phyloP scores from a whole-genome alignment of 2,797 vertebrate genomes.

The Hyperoplus immaculatus region DNA sequence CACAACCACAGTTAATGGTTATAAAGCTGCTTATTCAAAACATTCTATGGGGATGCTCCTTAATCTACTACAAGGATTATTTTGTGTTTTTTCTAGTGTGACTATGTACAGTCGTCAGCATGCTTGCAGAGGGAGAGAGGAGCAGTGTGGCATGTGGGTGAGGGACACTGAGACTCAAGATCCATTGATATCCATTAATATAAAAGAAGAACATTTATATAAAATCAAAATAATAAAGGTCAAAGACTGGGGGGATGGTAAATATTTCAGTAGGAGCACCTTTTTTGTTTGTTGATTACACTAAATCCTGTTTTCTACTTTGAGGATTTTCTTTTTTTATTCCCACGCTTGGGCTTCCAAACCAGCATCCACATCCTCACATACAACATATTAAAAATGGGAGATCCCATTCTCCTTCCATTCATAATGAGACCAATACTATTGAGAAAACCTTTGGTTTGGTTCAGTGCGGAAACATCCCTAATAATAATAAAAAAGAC shows the following conservation, averaged over 20 bases:
- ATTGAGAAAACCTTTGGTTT: slow-evolving; percentile 51
- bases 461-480: slow-evolving; percentile 56
- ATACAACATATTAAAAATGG: slow-evolving; percentile 44
- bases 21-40: slow-evolving; percentile 45
- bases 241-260: slow-evolving; percentile 85
- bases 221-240: slow-evolving; percentile 86
- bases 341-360: slow-evolving; percentile 27
- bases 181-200: slow-evolving; percentile 90
- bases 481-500: slow-evolving; percentile 38
- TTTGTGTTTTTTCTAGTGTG: slow-evolving; percentile 54
- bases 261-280: slow-evolving; percentile 54
- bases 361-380: slow-evolving; percentile 42
- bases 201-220: slow-evolving; percentile 89
- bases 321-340: slow-evolving; percentile 7
- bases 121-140: slow-evolving; percentile 87
- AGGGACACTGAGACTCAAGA: slow-evolving; percentile 87
- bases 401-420: slow-evolving; percentile 57
- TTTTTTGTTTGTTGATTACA: slow-evolving; percentile 40
- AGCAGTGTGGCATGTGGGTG: slow-evolving; percentile 90
- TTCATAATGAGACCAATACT: slow-evolving; percentile 51
- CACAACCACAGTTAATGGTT: slow-evolving; percentile 68
- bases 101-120: slow-evolving; percentile 79
- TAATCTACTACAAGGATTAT: slow-evolving; percentile 39
- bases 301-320: slow-evolving; percentile 58
- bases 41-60: slow-evolving; percentile 23